Percentiles rank a stretch among this genome's conserved stretches.
Conservation (phyloP, 2,888 invertebrate genomes). For the Cheilosia pagana region DNA sequence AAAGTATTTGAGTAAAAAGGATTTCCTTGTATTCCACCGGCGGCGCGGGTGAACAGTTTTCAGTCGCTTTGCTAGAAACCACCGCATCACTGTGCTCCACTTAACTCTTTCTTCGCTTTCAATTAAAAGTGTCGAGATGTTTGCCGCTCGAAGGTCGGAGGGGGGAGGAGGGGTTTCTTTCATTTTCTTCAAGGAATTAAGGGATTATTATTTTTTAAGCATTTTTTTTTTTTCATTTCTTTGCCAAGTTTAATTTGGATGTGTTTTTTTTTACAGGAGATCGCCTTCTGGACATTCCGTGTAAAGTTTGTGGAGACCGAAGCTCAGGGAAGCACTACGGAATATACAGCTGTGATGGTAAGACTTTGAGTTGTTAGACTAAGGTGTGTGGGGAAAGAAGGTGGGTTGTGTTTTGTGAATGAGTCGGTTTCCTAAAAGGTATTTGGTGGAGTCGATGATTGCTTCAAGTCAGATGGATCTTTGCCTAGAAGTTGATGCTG, state of each 20-base stretch:
- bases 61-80: slow-evolving; percentile 56
- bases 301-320: slow-evolving; percentile 99
- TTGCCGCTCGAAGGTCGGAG: slow-evolving; percentile 21
- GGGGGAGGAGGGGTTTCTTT: slow-evolving; percentile 36
- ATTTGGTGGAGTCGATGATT: no score
- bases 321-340: slow-evolving; percentile 99
- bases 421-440: no score
- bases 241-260: slow-evolving; percentile 30
- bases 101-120: slow-evolving; percentile 73
- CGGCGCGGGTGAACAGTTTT: slow-evolving; percentile 48
- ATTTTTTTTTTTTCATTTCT: slow-evolving; percentile 17
- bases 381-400: background rate
- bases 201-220: slow-evolving; percentile 56
- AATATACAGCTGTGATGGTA: slow-evolving; percentile 99
- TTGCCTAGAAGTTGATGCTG: background rate
- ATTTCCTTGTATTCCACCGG: slow-evolving; percentile 76
- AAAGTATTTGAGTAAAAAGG: slow-evolving; percentile 76
- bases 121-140: slow-evolving; percentile 69
- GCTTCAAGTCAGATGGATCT: no score
- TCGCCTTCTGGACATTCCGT: slow-evolving; percentile 98
- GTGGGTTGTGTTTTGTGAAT: no score
- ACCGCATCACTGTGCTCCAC: slow-evolving; percentile 63
- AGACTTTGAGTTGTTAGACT: slow-evolving; percentile 80
- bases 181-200: slow-evolving; percentile 51
- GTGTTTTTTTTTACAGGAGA: slow-evolving; percentile 87